Evolutionary conservation across 2,113 vertebrate species (phyloP), one percentile per base, ranked within the genome.

Genomic region (Malurus elegans): DNA sequence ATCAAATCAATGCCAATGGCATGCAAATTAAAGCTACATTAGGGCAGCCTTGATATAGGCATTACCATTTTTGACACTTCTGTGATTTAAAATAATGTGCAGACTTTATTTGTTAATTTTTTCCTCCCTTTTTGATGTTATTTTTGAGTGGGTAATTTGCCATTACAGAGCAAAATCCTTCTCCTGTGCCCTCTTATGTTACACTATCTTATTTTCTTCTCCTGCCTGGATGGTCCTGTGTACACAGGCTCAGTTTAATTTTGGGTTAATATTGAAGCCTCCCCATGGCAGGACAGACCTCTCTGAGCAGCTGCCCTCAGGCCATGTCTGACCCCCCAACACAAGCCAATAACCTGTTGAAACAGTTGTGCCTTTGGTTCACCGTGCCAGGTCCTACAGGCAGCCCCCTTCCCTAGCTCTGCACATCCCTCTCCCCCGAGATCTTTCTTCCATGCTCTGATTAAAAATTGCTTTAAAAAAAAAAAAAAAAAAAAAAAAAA

Each of bases 31-130:
- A 97, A 97, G 97, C 96, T 96, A 95, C 94, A 92, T 90, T 97
- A 97, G 97, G 97, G 96, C 97, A 97, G 94, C 97, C 97, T 97
- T 97, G 95, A 96, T 97, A 95, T 92, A 97, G 94, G 96, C 97
- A 97, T 97, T 97, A 95, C 94, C 96, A 91, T 96, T 96, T 97
- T 97, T 97, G 86, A 97, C 92, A 96, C 86, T 95, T 96, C 94
- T 97, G 95, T 97, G 94, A 97, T 98, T 98, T 97, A 98, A 98
- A 98, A 98, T 98, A 98, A 97, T 95, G 96, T 90, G 97, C 96
- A 97, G 96, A 96, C 97, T 97, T 96, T 96, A 97, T 97, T 96
- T 72, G 96, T 97, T 97, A 96, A 93, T 97, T 97, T 97, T 98
- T 96, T 96, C 94, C 96, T 96, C 94, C 92, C 93, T 96, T 96